Evolutionary conservation across 2,113 vertebrate species (phyloP), one percentile per base, ranked within the genome.

Genomic region (Steatornis caripensis): DNA sequence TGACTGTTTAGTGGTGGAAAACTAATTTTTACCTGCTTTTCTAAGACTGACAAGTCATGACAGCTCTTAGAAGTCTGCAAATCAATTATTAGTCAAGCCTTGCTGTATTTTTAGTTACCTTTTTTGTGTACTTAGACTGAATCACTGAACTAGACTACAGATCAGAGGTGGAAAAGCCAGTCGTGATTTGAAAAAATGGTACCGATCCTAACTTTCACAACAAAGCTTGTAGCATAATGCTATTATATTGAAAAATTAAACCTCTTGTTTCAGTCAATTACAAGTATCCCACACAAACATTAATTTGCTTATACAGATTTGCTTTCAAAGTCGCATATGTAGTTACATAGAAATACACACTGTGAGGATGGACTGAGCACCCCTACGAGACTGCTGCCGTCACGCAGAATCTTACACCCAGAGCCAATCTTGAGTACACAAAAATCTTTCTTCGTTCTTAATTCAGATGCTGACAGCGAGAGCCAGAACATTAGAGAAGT

Each of bases 11-110:
- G 87, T 93, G 80, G 91, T 90, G 75, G 90, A 96, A 97, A 97
- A 97, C 93, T 97, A 96, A 98, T 98, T 98, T 97, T 98, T 98
- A 98, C 97, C 96, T 98, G 96, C 96, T 97, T 94, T 96, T 90
- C 94, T 92, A 81, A 96, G 94, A 97, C 95, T 98, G 97, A 98
- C 97, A 97, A 94, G 97, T 97, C 97, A 76, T 98, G 98, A 98
- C 97, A 98, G 97, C 97, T 97, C 96, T 94, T 43, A 97, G 84
- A 95, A 92, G 87, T 95, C 97, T 96, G 83, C 46, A 97, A 97
- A 98, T 98, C n/a, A 49, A 98, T 98, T 98, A 97, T 97, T 97
- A 98, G 96, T 97, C 86, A 98, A 97, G 62, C 37, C 60, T 95
- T 93, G 86, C 37, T 94, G 36, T 98, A 98, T 98, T 98, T 98